Evolutionary conservation across 1,140 invertebrate species (phyloP), one percentile per base, ranked within the genome.

Genomic region (Lordiphosa collinella): DNA sequence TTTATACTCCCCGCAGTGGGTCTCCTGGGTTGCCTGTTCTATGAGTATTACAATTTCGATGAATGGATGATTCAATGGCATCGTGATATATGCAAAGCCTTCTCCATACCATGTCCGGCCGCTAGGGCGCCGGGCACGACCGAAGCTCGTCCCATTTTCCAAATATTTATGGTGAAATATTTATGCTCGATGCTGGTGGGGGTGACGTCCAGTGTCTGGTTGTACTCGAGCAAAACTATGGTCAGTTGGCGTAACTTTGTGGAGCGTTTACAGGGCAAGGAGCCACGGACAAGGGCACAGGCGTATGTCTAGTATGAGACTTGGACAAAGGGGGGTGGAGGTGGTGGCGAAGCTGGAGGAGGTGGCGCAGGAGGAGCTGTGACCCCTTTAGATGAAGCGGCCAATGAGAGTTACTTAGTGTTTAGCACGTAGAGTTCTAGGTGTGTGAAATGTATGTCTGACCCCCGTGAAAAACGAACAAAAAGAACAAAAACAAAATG

Each of bases 101-200:
- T 95, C 84, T 93, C 93, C 0, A 93, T 96, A 58, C 95, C 94
- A 0, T 95, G 94, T 84, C 94, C 94, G 18, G 57, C 84, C 0
- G 85, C 92, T 10, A 25, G 84, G 13, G 90, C 91, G 16, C 90
- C 92, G 55, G 89, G 91, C 13, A 90, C 91, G 6, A 89, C 90
- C 11, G 92, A 93, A 48, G 88, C 90, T 38, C 91, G 92, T 62
- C 94, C 94, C 1, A 93, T 94, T 58, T 96, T 96, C 78, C 93
- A 94, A 88, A 92, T 95, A 50, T 98, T 98, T 88, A 97, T 98
- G 94, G 94, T 97, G 46, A 99, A 99, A 87, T 99, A 99, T 90
- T 91, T 99, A 46, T 98, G 97, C 94, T 95, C 95, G 12, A 96
- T 99, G 91, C 96, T 99, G 49, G 97, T 99, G n/a, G 98, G 98